Conservation (phyloP, 2,888 invertebrate genomes). For the Cataglyphis livida region DNA sequence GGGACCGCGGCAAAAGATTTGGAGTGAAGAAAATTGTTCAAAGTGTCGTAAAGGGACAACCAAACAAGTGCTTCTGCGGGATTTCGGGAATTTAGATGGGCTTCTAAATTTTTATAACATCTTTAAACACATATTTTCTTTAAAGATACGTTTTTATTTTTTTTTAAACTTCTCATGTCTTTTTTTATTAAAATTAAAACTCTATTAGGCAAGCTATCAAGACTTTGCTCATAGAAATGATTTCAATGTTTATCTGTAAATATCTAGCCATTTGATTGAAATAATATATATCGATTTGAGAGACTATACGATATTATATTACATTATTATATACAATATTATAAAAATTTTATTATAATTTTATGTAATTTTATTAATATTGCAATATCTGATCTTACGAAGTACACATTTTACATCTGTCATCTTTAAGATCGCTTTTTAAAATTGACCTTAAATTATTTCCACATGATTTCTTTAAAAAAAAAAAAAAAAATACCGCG, state of each 20-base stretch:
- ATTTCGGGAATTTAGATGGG: neutral
- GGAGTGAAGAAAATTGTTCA: constrained; percentile 9
- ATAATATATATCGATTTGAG: neutral
- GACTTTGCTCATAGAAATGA: no score
- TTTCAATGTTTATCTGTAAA: neutral
- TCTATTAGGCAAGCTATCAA: no score
- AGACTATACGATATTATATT: neutral
- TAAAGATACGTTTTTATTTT: neutral
- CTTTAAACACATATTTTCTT: neutral
- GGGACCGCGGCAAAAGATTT: neutral
- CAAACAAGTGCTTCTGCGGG: neutral
- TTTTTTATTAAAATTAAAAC: neutral
- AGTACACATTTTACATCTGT: neutral
- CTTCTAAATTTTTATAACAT: neutral
- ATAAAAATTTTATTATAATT: neutral
- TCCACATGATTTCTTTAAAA: neutral
- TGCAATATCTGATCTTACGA: neutral
- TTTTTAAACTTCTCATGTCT: neutral
- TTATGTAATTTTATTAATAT: neutral
- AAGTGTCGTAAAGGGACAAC: constrained; percentile 24
- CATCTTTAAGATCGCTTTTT: neutral
- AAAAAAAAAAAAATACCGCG: neutral
- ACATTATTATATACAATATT: neutral
- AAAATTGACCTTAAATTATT: neutral
- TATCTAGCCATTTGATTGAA: neutral